These are phyloP conservation scores for Oscheius sp. DNA, from an alignment of 2,888 invertebrate genomes.

Conservation along the genomic window DNA sequence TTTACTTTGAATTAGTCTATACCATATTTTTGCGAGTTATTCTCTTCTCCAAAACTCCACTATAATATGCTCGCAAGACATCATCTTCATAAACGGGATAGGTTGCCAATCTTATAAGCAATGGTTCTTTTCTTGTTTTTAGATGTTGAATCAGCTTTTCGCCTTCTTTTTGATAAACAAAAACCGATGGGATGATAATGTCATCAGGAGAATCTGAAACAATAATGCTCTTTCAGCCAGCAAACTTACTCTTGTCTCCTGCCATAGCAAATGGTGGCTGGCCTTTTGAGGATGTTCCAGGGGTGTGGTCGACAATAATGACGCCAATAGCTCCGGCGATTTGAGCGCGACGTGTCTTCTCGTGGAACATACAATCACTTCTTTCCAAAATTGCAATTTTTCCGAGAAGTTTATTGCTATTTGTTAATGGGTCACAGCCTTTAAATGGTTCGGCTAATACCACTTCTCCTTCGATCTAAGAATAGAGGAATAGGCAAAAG, in stretches of 20 bases:
- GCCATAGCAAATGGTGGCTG: conserved; percentile 95
- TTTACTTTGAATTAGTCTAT: not conserved
- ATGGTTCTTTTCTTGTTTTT: not conserved
- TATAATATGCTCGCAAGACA: conserved; percentile 9
- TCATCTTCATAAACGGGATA: not conserved
- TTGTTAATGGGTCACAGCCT: conserved; percentile 76
- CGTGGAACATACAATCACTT: conserved; percentile 91
- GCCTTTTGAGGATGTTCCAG: conserved; percentile 80
- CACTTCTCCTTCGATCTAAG: conserved; percentile 77
- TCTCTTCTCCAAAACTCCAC: not conserved
- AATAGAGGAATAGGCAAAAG: conserved; percentile 21
- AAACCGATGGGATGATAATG: conserved; percentile 57
- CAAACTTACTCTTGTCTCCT: conserved; percentile 86
- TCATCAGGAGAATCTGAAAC: conserved; percentile 73
- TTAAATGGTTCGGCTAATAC: conserved; percentile 79
- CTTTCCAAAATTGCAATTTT: conserved; percentile 86
- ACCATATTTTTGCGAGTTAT: not conserved
- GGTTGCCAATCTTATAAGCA: conserved; percentile 2
- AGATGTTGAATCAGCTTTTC: conserved; percentile 18
- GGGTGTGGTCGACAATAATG: conserved; percentile 81
- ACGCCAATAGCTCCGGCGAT: conserved; percentile 84
- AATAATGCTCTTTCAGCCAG: too few relatives aligned
- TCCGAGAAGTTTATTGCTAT: conserved; percentile 75
- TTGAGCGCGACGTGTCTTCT: conserved; percentile 78
- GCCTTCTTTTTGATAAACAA: conserved; percentile 58